Base-by-base conservation (phyloP, 2,888 invertebrate species). In the Zootermopsis nevadensis region DNA sequence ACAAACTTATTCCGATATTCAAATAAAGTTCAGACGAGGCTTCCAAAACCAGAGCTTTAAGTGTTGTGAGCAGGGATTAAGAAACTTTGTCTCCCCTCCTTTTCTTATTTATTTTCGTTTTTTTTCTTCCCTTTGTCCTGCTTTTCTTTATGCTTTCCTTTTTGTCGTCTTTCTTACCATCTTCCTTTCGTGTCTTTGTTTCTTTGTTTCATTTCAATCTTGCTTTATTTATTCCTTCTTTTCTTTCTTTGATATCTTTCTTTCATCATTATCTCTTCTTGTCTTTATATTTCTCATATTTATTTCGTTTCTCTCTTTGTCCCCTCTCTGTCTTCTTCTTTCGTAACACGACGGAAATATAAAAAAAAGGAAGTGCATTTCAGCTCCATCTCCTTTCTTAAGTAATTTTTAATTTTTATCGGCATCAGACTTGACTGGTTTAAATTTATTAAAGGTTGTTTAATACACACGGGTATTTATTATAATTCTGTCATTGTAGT, bases 1-100 rank as follows among this genome's bases (percentile, higher is more conserved):
- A 2, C 8, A 60, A 60, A 60, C 60, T 60, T 60, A 60, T n/a
- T 60, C 27, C 60, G n/a, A 60, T 8, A 60, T n/a, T 60, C n/a
- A 60, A 60, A n/a, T 60, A n/a, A 60, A 60, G n/a, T 60, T 60
- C n/a, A 27, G n/a, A 60, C 12, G 60, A 27, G 60, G 60, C 60
- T 60, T 60, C 6, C 60, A 27, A 60, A 60, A 60, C 60, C 27
- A 60, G 60, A 60, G 60, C 60, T 60, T 27, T n/a, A 48, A 27
- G 8, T 60, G n/a, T 60, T 60, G 12, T 60, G n/a, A 60, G 60
- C 60, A 60, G 12, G 60, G 60, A 60, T 60, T 60, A 60, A 60
- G 27, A 60, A 60, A 27, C 7, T 60, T 60, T 60, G 12, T 55
- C 12, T 55, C 12, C 22, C 48, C 8, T 15, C 48, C 8, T 48